Evolutionary conservation across 2,113 vertebrate genomes (phyloP), one percentile per base, ranked within the genome.

Genomic region (Stictonetta naevosa): DNA sequence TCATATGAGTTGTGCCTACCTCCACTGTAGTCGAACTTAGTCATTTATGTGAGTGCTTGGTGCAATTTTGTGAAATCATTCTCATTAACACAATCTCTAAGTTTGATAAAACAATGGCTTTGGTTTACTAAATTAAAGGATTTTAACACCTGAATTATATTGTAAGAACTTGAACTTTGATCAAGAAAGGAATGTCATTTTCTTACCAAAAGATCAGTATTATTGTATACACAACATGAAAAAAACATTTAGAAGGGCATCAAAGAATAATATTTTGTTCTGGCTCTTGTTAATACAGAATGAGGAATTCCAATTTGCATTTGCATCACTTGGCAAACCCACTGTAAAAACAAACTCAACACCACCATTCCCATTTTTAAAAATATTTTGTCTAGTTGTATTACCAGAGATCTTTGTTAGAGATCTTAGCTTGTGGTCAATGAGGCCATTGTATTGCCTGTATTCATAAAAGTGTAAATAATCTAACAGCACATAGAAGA

Each of bases 321-420:
- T 96, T 95, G 90, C 95, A 97, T 96, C 95, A 94, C 80, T 96
- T 96, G 92, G 95, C 94, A 95, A 95, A 95, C 77, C 60, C 21
- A 46, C 88, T 94, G 77, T 84, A 82, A 93, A 95, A 97, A 96
- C 88, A 97, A 97, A 97, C 88, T 88, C 83, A 95, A 93, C 69
- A 92, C 83, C 68, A 95, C 71, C 74, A 86, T 95, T 95, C 56
- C 75, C 21, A 64, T 96, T 94, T 93, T 96, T 81, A 64, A 87
- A 96, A 96, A 95, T 97, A 97, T 97, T 97, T 97, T 97, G 87
- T 94, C 94, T 95, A 94, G 95, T 95, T 96, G 69, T 88, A 86
- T 94, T 95, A 97, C 79, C 89, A 96, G 89, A 96, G 92, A 92
- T 96, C 84, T 95, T 96, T 97, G 92, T 96, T 92, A 84, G 62